Evolutionary conservation across 2,888 invertebrate species (phyloP).

Genomic region (Brenthis ino): DNA sequence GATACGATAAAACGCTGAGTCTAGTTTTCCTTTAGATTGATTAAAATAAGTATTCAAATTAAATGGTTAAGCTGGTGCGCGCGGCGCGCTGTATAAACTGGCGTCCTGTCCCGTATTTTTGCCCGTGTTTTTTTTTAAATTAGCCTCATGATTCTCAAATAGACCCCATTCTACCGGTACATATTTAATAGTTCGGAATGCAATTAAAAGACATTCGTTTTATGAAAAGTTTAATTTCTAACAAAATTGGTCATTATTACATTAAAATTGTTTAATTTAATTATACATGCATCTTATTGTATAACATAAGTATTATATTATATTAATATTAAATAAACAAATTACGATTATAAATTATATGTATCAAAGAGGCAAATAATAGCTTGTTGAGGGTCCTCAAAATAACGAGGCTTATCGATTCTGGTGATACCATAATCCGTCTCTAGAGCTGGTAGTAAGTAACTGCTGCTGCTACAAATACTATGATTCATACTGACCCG

Average conservation of each 20-base stretch:
- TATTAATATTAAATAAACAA: slow-evolving; percentile 14
- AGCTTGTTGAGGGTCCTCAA: slow-evolving; percentile 71
- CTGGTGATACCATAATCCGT: slow-evolving; percentile 71
- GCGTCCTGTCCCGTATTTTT: no score
- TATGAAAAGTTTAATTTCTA: background rate
- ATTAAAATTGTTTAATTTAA: slow-evolving; percentile 17
- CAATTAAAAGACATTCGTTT: no score
- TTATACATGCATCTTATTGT: slow-evolving; percentile 4
- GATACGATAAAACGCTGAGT: no score
- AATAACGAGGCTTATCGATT: slow-evolving; percentile 66
- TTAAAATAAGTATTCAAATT: no score
- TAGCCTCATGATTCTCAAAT: no score
- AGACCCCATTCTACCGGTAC: no score
- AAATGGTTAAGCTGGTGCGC: no score
- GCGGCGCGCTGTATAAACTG: no score
- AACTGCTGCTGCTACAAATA: slow-evolving; percentile 35
- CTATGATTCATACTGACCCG: slow-evolving; percentile 48
- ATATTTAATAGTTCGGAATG: no score
- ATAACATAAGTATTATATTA: slow-evolving; percentile 4
- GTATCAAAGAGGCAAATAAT: slow-evolving; percentile 67
- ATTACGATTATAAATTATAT: slow-evolving; percentile 57
- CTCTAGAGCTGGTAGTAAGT: slow-evolving; percentile 60
- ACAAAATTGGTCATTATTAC: slow-evolving; percentile 8
- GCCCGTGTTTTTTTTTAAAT: no score
- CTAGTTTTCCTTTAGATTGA: no score